Conservation (phyloP, 2,888 invertebrate genomes). For the Norana najaformis region DNA sequence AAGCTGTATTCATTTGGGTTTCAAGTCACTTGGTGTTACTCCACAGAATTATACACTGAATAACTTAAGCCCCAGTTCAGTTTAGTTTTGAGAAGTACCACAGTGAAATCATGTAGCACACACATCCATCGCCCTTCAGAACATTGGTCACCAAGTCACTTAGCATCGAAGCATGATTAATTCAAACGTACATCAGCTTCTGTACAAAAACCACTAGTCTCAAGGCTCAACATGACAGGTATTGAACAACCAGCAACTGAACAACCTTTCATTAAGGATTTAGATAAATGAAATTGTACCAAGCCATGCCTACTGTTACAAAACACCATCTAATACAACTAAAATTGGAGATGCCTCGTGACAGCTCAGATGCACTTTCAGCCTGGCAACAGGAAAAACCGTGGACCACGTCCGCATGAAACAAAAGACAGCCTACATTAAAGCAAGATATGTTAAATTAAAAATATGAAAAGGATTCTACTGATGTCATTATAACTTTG, state of each 20-base stretch:
- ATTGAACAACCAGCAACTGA: neutral
- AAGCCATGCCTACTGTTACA: neutral
- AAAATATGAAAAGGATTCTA: neutral
- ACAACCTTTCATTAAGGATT: neutral
- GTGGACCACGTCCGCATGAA: neutral
- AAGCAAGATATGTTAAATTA: neutral
- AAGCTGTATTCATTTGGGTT: neutral
- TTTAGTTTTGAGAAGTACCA: neutral
- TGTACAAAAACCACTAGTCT: neutral
- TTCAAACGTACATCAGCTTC: too few species aligned
- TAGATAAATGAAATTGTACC: neutral
- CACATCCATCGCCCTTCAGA: neutral
- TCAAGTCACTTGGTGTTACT: neutral
- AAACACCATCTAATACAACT: neutral
- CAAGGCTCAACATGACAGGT: neutral
- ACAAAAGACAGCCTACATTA: neutral
- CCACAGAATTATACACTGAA: neutral
- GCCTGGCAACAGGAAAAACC: neutral
- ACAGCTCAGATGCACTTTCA: neutral
- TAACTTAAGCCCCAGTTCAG: neutral
- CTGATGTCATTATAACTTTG: neutral
- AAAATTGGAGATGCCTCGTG: neutral
- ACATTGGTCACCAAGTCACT: neutral
- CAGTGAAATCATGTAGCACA: neutral
- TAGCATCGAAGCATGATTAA: neutral